Evolutionary conservation across 2,888 invertebrate species (phyloP), one percentile per base, ranked within the genome.

Genomic region (Amorpha juglandis): DNA sequence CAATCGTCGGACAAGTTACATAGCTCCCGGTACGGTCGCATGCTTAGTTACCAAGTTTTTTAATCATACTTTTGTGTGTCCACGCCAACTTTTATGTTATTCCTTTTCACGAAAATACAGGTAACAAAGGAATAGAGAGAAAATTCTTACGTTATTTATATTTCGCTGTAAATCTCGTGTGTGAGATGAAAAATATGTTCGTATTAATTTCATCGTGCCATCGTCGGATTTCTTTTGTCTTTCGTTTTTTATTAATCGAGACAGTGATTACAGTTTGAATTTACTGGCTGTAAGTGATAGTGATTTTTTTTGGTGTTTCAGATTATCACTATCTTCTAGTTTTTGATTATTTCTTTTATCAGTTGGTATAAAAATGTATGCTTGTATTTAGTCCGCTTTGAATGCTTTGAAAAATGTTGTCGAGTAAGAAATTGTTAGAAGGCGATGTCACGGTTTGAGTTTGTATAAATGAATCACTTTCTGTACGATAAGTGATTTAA

Each of bases 21-120:
- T 14, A 45, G 66, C 65, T 47, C 52, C 74, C 70, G 71, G 72
- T 79, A 77, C 79, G 80, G 80, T 79, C 81, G 78, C 75, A 74
- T 77, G 78, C 76, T 81, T 76, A 68, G 74, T 69, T 79, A 79
- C 77, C 27, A 82, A 82, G 82, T 82, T 82, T 82, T 82, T 82
- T 81, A 82, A 82, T 82, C 82, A 82, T 82, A 82, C 82, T 81
- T 82, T 78, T 72, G 79, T 77, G 79, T 74, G 81, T 78, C 78
- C 76, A 73, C 69, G 68, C 76, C 68, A 81, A 82, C 78, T 82
- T 81, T 74, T 77, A 73, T 76, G 74, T 74, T 77, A 79, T 80
- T 77, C 72, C 70, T 19, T 27, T 75, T 72, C 74, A 68, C 72
- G 69, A 77, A 74, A 73, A 68, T 27, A 55, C 55, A 67, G 68